phyloP scores from a whole-genome alignment of 1,140 invertebrate species.

The Pogonomyrmex barbatus region DNA sequence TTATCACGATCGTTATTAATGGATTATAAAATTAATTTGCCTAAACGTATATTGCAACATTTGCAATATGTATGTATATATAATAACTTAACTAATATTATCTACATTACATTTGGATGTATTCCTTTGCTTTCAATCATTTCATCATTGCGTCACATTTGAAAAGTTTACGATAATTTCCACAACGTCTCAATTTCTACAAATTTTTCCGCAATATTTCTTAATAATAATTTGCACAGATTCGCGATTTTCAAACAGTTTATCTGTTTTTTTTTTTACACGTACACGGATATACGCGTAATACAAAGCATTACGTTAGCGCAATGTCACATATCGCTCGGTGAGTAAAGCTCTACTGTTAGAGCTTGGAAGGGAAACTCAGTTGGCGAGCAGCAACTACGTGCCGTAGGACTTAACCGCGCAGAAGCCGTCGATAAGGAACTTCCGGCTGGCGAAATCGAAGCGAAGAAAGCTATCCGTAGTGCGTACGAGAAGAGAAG shows the following conservation, averaged over 20 bases:
- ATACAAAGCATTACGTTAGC: background rate
- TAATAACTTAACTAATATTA: background rate
- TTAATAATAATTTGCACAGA: background rate
- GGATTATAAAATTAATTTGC: background rate
- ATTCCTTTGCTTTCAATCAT: background rate
- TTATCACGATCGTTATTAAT: background rate
- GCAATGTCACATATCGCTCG: background rate
- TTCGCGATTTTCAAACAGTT: background rate
- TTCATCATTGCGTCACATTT: conserved; percentile 5
- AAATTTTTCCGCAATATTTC: background rate
- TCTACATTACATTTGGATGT: background rate
- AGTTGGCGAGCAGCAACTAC: background rate
- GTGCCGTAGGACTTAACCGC: conserved; percentile 9
- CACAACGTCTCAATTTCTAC: background rate
- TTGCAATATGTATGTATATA: too few species aligned
- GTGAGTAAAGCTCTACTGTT: background rate
- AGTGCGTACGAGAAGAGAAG: background rate
- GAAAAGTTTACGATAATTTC: background rate
- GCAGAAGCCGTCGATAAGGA: conserved; percentile 58
- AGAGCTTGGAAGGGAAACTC: background rate
- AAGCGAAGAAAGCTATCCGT: background rate
- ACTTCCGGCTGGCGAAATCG: conserved; percentile 44
- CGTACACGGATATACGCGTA: background rate
- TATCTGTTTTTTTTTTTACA: too few species aligned
- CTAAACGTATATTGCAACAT: background rate